A percentile compares a stretch with the other conserved stretches of the same genome.
phyloP scores from a whole-genome alignment of 2,888 invertebrate species.

The Caenorhabditis sp. region DNA sequence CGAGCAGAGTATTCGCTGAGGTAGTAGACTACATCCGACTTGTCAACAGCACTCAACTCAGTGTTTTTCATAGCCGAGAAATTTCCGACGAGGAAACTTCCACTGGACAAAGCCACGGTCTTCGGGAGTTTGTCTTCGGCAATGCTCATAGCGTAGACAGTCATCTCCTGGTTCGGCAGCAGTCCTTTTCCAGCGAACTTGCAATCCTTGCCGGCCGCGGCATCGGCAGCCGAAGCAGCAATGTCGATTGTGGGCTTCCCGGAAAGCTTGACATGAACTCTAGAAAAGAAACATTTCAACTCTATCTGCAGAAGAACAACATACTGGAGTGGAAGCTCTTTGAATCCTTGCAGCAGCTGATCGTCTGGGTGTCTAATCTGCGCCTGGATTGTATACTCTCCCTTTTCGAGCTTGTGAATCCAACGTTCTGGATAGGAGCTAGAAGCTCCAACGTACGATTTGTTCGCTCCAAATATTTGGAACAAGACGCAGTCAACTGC shows the following conservation, averaged over 20 bases:
- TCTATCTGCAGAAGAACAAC: constrained; percentile 10
- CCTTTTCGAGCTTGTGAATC: constrained; percentile 93
- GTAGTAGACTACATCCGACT: constrained; percentile 62
- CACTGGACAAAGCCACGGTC: constrained; percentile 50
- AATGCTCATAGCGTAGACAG: constrained; percentile 90
- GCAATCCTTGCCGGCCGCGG: constrained; percentile 86
- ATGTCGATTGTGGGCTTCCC: constrained; percentile 89
- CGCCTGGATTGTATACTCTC: constrained; percentile 92
- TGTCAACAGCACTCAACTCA: constrained; percentile 59
- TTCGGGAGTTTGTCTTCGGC: constrained; percentile 89
- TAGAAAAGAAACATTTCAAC: too few relatives aligned
- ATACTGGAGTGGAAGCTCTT: constrained; percentile 87
- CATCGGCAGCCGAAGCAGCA: constrained; percentile 88
- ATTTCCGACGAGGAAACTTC: constrained; percentile 58
- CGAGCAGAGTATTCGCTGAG: constrained; percentile 56
- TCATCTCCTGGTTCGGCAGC: constrained; percentile 87
- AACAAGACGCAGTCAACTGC: constrained; percentile 94
- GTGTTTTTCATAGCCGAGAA: constrained; percentile 51
- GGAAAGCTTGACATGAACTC: constrained; percentile 87
- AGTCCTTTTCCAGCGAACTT: constrained; percentile 85
- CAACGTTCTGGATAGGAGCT: constrained; percentile 94
- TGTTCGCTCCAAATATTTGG: constrained; percentile 95
- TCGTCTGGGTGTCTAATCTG: constrained; percentile 94
- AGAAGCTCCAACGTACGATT: constrained; percentile 91
- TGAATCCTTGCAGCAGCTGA: constrained; percentile 90